Base-by-base conservation (phyloP, 1,140 invertebrate genomes). In the Heliconius hermathena region DNA sequence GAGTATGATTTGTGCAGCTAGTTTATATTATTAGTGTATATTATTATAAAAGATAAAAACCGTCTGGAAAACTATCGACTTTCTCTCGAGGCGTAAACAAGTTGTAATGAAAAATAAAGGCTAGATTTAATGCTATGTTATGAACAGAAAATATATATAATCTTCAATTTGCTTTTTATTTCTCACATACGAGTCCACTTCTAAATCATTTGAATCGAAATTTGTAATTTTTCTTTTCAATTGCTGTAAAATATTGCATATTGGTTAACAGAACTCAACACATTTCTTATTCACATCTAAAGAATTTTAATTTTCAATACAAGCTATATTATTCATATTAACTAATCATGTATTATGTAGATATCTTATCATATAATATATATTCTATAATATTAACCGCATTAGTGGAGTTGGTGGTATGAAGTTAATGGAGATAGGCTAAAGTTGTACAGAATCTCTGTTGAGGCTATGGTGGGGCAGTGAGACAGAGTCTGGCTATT, bases 1-100 rank as follows among this genome's bases (percentile, higher is more conserved):
- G 77, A 74, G 76, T 81, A 33, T 76, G 77, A 81, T 83, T 76
- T 83, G 76, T 66, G 60, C 49, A 80, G 77, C 73, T 70, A 46
- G 26, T 41, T 70, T 71, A 66, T 66, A 66, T 66, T 16, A 66
- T 66, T 66, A 66, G 60, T 66, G 13, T 66, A 66, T 66, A 66
- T 66, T 29, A 66, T 66, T 29, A 29, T 66, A 66, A 66, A 66
- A 66, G 60, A 66, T 66, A 66, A 66, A 66, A 66, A 29, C 60
- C 26, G 60, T 66, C 60, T 66, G 60, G 22, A 13, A 66, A 66
- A 66, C 8, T 66, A 66, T 66, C 60, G 22, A 66, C 22, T 9
- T 66, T 26, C 22, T 66, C 57, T 29, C 11, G 22, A 66, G 22
- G 60, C 60, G 60, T 66, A 66, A 66, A 66, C 22, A 66, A 66